phyloP scores from a whole-genome alignment of 1,140 invertebrate species.

The Anoplophora glabripennis region DNA sequence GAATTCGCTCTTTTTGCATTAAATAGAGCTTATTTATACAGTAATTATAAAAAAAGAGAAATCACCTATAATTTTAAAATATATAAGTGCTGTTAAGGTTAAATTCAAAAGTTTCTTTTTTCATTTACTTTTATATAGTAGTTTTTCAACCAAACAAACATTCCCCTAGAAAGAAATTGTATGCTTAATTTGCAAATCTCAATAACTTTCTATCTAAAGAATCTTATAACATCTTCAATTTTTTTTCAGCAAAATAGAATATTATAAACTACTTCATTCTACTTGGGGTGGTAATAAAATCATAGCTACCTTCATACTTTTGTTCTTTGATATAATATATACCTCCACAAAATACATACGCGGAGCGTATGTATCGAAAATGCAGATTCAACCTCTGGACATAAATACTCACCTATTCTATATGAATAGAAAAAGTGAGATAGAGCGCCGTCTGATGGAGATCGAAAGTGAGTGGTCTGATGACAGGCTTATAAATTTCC shows the following conservation, averaged over 20 bases:
- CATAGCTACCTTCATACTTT: slow-evolving; percentile 29
- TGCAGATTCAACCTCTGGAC: slow-evolving; percentile 39
- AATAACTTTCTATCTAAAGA: slow-evolving; percentile 26
- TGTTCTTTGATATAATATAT: slow-evolving; percentile 45
- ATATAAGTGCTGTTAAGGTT: too few species aligned
- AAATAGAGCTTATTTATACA: too few species aligned
- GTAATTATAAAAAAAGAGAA: too few species aligned
- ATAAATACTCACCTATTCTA: slow-evolving; percentile 38
- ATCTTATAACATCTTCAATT: neutral
- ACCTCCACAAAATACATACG: slow-evolving; percentile 21
- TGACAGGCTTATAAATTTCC: slow-evolving; percentile 20
- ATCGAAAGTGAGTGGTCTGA: slow-evolving; percentile 29
- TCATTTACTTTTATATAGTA: too few species aligned
- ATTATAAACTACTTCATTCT: slow-evolving; percentile 7
- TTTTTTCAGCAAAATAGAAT: too few species aligned
- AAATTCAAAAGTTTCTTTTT: too few species aligned
- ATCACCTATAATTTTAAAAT: too few species aligned
- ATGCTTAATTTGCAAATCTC: too few species aligned
- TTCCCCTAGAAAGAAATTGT: too few species aligned
- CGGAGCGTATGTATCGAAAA: slow-evolving; percentile 33
- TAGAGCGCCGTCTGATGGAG: slow-evolving; percentile 34
- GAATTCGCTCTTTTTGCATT: too few species aligned
- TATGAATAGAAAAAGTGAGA: slow-evolving; percentile 32
- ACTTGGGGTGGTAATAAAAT: slow-evolving; percentile 39
- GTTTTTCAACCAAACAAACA: too few species aligned